Base-by-base conservation (phyloP, 2,113 vertebrate genomes). In the Mus spicilegus region DNA sequence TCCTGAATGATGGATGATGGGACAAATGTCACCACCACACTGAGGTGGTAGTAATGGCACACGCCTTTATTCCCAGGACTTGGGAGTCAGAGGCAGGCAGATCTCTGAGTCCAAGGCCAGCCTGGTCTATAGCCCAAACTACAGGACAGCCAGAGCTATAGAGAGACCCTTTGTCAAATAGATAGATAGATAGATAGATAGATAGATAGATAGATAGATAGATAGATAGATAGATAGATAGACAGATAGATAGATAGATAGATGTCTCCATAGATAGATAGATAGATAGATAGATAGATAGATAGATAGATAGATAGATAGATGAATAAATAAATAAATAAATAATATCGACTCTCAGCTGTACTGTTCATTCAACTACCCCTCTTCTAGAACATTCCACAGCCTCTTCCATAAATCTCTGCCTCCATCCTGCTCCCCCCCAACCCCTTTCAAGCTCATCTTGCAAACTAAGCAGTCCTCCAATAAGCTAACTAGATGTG, bases 281-380 rank as follows among this genome's bases (percentile, higher is more conserved):
- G 42, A 42, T 42, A 42, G 42, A 42, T 42, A 42, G 42, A 42
- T 42, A 42, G 42, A 42, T 42, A 42, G 42, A 42, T n/a, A n/a
- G n/a, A n/a, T 42, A 42, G 42, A 42, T 42, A 3, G 0, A 20
- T 20, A 39, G 0, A 73, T 22, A 11, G 0, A 61, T 7, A 61
- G 0, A 61, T 22, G 5, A 22, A 20, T 61, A 20, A 4, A 63
- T 9, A 63, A 7, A 63, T 28, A 67, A 3, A 67, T 12, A 67
- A 6, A 65, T 10, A 65, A 65, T 10, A 63, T 24, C 8, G 8
- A 63, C 14, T 63, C 61, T 63, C 61, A 26, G 8, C 61, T 8
- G 22, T 65, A 65, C 63, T 22, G 70, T 87, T 3, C 19, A 13
- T 26, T 20, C 39, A 20, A 28, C 56, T 84, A 36, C 13, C 17